Base-by-base conservation (phyloP, 2,888 invertebrate species). In the Drosophila limbata region DNA sequence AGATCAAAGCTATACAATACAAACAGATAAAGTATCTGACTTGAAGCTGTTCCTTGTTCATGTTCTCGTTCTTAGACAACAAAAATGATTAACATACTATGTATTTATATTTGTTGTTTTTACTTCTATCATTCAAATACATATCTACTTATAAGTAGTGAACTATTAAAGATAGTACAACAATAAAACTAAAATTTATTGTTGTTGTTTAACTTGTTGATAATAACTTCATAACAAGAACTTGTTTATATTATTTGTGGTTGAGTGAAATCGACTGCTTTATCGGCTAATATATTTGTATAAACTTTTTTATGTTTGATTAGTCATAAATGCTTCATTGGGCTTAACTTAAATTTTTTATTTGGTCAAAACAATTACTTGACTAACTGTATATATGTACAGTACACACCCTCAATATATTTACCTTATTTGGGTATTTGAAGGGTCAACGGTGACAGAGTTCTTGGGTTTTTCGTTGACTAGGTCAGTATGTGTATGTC, bases 401-500 rank as follows among this genome's bases (percentile, higher is more conserved):
- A 35, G 37, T n/a, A 53, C 45, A 47, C 37, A 31, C 44, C 31
- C 53, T 28, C 55, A 39, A n/a, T n/a, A 28, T 15, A 21, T 28
- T 35, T 68, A 52, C 71, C 82, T 74, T 74, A 74, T 74, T 81
- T 84, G 87, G 85, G 13, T 72, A 84, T 87, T 56, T 68, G 62
- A 57, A 10, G 55, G 50, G 66, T 74, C 65, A 71, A 44, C 71
- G 47, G 39, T 64, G 70, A 42, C 57, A 57, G 52, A 45, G 50
- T 55, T 52, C 60, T 65, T 44, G 31, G 65, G 45, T 71, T 67
- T 66, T 72, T 72, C 79, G 78, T 85, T 85, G 85, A 88, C 85
- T 85, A 85, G 85, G 85, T 85, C 85, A 85, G 85, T 81, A 73
- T 81, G 79, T 85, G 81, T 76, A 70, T 62, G 73, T 56, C 60